A percentile compares a stretch with the other conserved stretches of the same genome.
phyloP scores from a whole-genome alignment of 2,888 invertebrate genomes.

The Drosophila mulleri region DNA sequence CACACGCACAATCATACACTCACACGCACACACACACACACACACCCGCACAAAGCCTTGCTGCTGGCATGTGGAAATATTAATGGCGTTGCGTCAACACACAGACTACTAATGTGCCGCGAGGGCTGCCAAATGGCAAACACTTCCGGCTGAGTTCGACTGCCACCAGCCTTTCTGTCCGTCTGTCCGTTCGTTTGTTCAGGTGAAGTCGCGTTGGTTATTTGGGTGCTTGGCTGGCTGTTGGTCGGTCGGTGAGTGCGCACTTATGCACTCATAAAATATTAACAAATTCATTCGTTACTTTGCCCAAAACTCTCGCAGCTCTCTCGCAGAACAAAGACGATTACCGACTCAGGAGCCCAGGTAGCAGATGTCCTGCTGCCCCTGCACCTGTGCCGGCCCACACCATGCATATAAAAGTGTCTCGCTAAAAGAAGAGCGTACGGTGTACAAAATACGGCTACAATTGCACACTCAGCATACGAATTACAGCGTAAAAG shows the following conservation, averaged over 20 bases:
- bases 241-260: slow-evolving; percentile 68
- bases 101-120: slow-evolving; percentile 84
- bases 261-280: slow-evolving; percentile 83
- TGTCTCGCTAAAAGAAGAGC: slow-evolving; percentile 63
- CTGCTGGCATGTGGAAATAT: slow-evolving; percentile 72
- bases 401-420: slow-evolving; percentile 69
- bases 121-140: slow-evolving; percentile 81
- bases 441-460: slow-evolving; percentile 66
- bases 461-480: slow-evolving; percentile 79
- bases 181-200: slow-evolving; percentile 7
- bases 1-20: not conserved
- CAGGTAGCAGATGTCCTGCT: slow-evolving; percentile 60
- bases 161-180: slow-evolving; percentile 17
- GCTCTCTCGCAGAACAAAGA: slow-evolving; percentile 73
- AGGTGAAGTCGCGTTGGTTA: slow-evolving; percentile 30
- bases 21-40: slow-evolving; percentile 8
- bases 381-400: not conserved
- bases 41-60: slow-evolving; percentile 21
- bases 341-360: slow-evolving; percentile 62
- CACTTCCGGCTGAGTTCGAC: slow-evolving; percentile 59
- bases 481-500: slow-evolving; percentile 79
- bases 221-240: slow-evolving; percentile 21
- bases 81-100: slow-evolving; percentile 78
- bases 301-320: slow-evolving; percentile 76
- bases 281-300: slow-evolving; percentile 84